These are phyloP conservation scores for Anoplius nigerrimus DNA, from an alignment of 2,888 invertebrate genomes.

Conservation along the genomic window DNA sequence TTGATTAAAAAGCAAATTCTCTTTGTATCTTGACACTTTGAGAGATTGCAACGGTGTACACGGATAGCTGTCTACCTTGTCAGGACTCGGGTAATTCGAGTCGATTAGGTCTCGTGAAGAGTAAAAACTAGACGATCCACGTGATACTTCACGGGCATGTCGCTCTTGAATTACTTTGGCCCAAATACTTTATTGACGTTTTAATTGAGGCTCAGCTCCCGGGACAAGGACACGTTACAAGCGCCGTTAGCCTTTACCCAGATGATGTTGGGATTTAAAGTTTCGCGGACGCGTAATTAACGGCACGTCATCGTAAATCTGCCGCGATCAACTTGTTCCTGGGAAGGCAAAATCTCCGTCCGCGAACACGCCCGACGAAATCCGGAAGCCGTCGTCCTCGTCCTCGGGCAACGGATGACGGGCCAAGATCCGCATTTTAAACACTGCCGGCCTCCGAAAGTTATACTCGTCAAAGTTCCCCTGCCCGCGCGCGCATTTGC, in stretches of 20 bases:
- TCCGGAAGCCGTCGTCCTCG: background rate
- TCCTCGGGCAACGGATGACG: background rate
- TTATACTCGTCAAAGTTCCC: conserved; percentile 23
- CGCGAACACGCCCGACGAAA: background rate
- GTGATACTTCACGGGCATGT: background rate
- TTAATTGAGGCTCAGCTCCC: conserved; percentile 37
- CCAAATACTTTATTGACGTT: conserved; percentile 46
- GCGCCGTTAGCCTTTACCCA: conserved; percentile 16
- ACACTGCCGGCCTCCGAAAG: conserved; percentile 1
- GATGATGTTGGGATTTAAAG: conserved; percentile 30
- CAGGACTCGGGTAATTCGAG: too few relatives aligned
- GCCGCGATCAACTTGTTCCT: conserved; percentile 39
- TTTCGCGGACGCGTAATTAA: conserved; percentile 47
- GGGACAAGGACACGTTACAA: conserved; percentile 31
- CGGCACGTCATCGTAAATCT: conserved; percentile 43
- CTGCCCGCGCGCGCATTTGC: conserved; percentile 6
- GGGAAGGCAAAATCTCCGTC: background rate
- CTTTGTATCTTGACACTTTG: too few relatives aligned
- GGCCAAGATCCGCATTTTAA: conserved; percentile 24
- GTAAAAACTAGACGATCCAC: too few relatives aligned
- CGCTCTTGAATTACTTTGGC: conserved; percentile 46
- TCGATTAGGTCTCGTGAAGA: too few relatives aligned
- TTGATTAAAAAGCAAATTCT: too few relatives aligned
- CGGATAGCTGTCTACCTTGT: too few relatives aligned
- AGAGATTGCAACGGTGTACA: too few relatives aligned